A percentile compares a stretch with the other conserved stretches of the same genome.
phyloP scores from a whole-genome alignment of 2,888 invertebrate species.

The Nymphalis polychloros region DNA sequence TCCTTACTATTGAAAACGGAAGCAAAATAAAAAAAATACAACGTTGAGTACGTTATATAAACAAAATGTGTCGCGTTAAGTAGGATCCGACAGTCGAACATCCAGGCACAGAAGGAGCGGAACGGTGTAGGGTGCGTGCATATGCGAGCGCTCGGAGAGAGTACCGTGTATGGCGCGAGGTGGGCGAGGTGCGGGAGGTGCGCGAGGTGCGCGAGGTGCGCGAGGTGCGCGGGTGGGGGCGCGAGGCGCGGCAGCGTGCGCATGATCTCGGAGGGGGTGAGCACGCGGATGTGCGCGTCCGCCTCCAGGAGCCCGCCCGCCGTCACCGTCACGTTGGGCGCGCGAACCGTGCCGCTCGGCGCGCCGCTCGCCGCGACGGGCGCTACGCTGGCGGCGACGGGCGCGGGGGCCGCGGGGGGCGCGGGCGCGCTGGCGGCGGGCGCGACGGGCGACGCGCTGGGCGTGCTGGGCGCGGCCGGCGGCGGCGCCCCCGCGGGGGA shows the following conservation, averaged over 20 bases:
- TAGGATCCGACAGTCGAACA: neutral
- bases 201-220: constrained; percentile 52
- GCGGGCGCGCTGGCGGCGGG: constrained; percentile 53
- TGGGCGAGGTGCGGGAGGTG: constrained; percentile 37
- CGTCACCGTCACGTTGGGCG: constrained; percentile 86
- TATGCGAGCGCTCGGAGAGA: constrained; percentile 34
- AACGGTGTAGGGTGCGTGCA: constrained; percentile 26
- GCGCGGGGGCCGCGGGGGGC: constrained; percentile 67
- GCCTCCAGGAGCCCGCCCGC: constrained; percentile 82
- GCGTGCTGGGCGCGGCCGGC: constrained; percentile 67
- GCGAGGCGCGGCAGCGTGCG: constrained; percentile 93
- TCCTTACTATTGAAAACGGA: no score
- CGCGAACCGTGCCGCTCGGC: constrained; percentile 73
- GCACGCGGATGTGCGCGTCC: constrained; percentile 93
- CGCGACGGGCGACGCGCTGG: constrained; percentile 41
- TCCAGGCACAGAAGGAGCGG: neutral
- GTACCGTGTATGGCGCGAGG: constrained; percentile 39
- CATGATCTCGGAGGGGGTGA: constrained; percentile 95
- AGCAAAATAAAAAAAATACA: no score
- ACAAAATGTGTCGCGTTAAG: no score
- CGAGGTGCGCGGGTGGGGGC: constrained; percentile 76
- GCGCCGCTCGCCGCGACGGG: constrained; percentile 37
- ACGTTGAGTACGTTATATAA: no score
- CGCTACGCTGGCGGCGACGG: constrained; percentile 39
- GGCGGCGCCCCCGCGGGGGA: constrained; percentile 38